A percentile compares a stretch with the other conserved stretches of the same genome.
phyloP scores from a whole-genome alignment of 2,888 invertebrate genomes.

The Cetonia aurata region DNA sequence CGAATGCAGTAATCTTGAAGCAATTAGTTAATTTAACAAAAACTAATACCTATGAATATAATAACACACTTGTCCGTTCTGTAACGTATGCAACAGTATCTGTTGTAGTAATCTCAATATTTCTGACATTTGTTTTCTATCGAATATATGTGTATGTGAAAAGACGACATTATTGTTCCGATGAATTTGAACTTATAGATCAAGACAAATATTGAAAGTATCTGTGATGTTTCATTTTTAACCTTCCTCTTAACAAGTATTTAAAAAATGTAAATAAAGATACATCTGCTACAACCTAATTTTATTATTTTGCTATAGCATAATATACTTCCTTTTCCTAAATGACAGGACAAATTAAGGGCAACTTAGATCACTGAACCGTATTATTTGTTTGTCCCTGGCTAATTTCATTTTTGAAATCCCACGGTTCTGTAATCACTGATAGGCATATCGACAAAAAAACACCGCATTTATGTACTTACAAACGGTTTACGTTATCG shows the following conservation, averaged over 20 bases:
- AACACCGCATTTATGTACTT: too few relatives aligned
- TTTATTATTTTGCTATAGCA: too few relatives aligned
- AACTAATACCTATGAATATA: slow-evolving; percentile 31
- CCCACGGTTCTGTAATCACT: too few relatives aligned
- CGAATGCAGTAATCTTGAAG: slow-evolving; percentile 48
- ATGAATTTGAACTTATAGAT: slow-evolving; percentile 59
- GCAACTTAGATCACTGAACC: too few relatives aligned
- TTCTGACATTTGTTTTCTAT: slow-evolving; percentile 49
- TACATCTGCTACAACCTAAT: too few relatives aligned
- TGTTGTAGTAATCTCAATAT: slow-evolving; percentile 39
- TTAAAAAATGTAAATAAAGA: not conserved
- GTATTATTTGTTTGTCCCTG: too few relatives aligned
- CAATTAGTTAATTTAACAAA: slow-evolving; percentile 48
- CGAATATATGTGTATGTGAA: slow-evolving; percentile 56
- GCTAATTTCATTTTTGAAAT: too few relatives aligned
- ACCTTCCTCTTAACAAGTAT: not conserved
- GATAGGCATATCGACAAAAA: too few relatives aligned
- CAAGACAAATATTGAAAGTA: slow-evolving; percentile 29
- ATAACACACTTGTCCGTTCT: slow-evolving; percentile 28
- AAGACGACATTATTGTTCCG: slow-evolving; percentile 57
- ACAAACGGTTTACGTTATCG: too few relatives aligned
- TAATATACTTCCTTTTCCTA: too few relatives aligned
- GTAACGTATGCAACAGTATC: slow-evolving; percentile 44
- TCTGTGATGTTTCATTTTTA: not conserved
- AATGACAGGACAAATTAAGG: too few relatives aligned